phyloP scores from a whole-genome alignment of 2,113 vertebrate genomes.

The Bos taurus region DNA sequence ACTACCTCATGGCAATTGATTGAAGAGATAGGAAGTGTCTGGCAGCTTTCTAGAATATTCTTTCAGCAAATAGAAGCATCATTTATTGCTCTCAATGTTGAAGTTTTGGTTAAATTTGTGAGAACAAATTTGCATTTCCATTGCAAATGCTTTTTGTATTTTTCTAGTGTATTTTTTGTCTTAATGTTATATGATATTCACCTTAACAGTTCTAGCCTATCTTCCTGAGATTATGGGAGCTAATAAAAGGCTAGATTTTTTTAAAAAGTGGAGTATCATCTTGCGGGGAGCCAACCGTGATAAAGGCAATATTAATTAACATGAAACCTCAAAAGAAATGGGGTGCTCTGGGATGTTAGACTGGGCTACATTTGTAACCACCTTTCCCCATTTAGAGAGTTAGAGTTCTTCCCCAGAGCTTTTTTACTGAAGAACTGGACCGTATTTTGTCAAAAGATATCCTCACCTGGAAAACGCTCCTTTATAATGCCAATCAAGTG shows the following conservation, averaged over 20 bases:
- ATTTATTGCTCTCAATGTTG: not conserved
- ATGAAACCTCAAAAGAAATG: not conserved
- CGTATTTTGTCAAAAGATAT: not conserved
- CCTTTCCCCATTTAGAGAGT: not conserved
- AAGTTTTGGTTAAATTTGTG: not conserved
- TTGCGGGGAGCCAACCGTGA: not conserved
- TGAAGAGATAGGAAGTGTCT: not conserved
- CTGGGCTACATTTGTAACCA: not conserved
- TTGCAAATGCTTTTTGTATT: not conserved
- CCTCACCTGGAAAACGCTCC: not conserved
- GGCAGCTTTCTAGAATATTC: not conserved
- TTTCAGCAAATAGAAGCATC: not conserved
- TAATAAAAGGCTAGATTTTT: slow-evolving; percentile 7
- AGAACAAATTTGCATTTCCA: not conserved
- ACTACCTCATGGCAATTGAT: not conserved
- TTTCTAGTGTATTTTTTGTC: not conserved
- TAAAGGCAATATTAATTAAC: not conserved
- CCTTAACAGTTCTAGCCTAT: not conserved
- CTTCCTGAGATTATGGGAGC: not conserved
- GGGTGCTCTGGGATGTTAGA: not conserved
- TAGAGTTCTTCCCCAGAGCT: not conserved
- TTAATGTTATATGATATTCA: not conserved
- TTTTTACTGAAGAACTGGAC: not conserved
- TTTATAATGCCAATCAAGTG: not conserved
- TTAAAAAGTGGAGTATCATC: not conserved